Evolutionary conservation across 2,113 vertebrate species (phyloP), one percentile per base, ranked within the genome.

Genomic region (Myotis davidii): DNA sequence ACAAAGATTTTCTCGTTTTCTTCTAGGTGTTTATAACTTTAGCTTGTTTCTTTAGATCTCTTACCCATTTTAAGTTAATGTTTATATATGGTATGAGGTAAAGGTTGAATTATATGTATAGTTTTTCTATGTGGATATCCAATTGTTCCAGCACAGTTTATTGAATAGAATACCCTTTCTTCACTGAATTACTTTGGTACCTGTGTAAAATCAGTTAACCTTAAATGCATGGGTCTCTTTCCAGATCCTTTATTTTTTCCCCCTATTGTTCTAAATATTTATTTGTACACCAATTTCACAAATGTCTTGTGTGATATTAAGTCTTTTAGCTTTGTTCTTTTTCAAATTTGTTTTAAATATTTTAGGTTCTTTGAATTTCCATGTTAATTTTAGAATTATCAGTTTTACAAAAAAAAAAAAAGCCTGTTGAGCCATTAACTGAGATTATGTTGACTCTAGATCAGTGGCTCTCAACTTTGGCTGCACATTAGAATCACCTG

Each of bases 1-100:
- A 77, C 59, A 97, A 74, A 74, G 25, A 52, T 82, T 92, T 84
- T 39, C 37, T 85, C 73, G 25, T 87, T 72, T 94, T 89, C 39
- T 90, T 88, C 18, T 88, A 72, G 61, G 17, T 72, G 39, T 54
- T 86, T 83, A 50, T 77, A 81, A 82, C 85, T 78, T 83, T 88
- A 78, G 23, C 74, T 73, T 95, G 25, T 94, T 92, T 48, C 59
- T 52, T 88, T 76, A 65, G 14, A 14, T 86, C 70, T 85, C 4
- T 48, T 29, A 73, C 74, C 25, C 20, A 52, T 76, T 88, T 83
- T 79, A 85, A 95, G 34, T 86, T 82, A 88, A 37, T 73, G 50
- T 86, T 90, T 92, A 3, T 54, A 20, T 61, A 25, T 74, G 27
- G 4, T 61, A 3, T 79, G 34, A 74, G 21, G 52, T 83, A n/a